Base-by-base conservation (phyloP, 2,888 invertebrate species). In the Acanthosepion pharaonis region DNA sequence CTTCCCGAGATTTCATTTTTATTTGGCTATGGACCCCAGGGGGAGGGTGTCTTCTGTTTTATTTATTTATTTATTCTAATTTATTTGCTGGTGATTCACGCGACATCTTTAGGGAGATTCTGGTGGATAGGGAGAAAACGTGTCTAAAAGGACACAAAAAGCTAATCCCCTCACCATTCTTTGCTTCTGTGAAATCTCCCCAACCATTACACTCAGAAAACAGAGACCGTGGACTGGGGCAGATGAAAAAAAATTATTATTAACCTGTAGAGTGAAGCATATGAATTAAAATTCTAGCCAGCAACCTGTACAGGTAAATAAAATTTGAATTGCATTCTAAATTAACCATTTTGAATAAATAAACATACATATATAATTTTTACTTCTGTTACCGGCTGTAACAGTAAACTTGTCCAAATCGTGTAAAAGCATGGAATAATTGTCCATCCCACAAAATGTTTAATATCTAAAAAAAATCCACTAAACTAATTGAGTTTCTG, bases 71-170 rank as follows among this genome's bases (percentile, higher is more conserved):
- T 78, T 78, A n/a, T 78, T 78, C 18, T 78, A 2, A 42, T 42
- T 78, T 78, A n/a, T n/a, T n/a, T n/a, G n/a, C 78, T 78, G n/a
- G n/a, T 78, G 78, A 78, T 78, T n/a, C 78, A 78, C 78, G 18
- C 3, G 78, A n/a, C 78, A 2, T 78, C 78, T 78, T 78, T n/a
- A n/a, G 78, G 78, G 78, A 55, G 55, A 11, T 4, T 8, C 0
- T 8, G 5, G 11, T 5, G n/a, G 8, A n/a, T 1, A 15, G n/a
- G n/a, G 5, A 9, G 11, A n/a, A 11, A 11, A n/a, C n/a, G n/a
- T 28, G 28, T 78, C n/a, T n/a, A n/a, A n/a, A n/a, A n/a, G 9
- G n/a, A 78, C 6, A 78, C 78, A n/a, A n/a, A n/a, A 78, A 5
- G n/a, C 25, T 33, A 2, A n/a, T n/a, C n/a, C 11, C 15, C 78